phyloP scores from a whole-genome alignment of 1,140 invertebrate genomes.

The Drosophila trapezifrons region DNA sequence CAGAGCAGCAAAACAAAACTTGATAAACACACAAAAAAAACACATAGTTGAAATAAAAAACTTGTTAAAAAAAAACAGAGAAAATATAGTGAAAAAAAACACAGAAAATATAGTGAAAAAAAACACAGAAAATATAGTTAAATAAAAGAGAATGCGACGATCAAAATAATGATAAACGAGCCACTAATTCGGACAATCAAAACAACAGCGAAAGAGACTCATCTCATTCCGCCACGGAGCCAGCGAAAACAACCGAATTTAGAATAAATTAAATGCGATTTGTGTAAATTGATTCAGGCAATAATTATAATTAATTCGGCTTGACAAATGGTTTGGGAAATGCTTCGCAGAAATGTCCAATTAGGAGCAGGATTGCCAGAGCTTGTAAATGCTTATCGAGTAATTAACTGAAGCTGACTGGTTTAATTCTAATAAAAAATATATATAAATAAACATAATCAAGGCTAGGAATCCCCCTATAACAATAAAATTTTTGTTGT shows the following conservation, averaged over 20 bases:
- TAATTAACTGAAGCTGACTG: too few relatives aligned
- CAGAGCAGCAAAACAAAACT: slow-evolving; percentile 28
- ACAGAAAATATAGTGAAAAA: slow-evolving; percentile 10
- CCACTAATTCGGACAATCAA: slow-evolving; percentile 55
- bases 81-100: not conserved
- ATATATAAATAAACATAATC: too few relatives aligned
- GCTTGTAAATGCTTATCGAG: not conserved
- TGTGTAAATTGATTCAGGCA: slow-evolving; percentile 34
- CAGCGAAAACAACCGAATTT: slow-evolving; percentile 18
- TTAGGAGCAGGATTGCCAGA: slow-evolving; percentile 10
- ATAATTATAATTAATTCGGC: slow-evolving; percentile 44
- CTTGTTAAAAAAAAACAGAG: slow-evolving; percentile 12
- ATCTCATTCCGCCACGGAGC: slow-evolving; percentile 21
- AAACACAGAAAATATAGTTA: not conserved
- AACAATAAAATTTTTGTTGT: too few relatives aligned
- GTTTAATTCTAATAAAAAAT: too few relatives aligned
- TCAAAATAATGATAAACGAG: slow-evolving; percentile 34
- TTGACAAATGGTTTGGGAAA: slow-evolving; percentile 39
- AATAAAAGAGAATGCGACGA: slow-evolving; percentile 11
- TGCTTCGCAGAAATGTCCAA: slow-evolving; percentile 10
- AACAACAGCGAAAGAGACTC: slow-evolving; percentile 15
- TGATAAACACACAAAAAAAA: slow-evolving; percentile 4
- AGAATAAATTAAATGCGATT: slow-evolving; percentile 44
- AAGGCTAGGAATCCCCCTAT: too few relatives aligned
- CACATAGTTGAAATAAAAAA: slow-evolving; percentile 6